These are phyloP conservation scores for Cephus spinipes DNA, from an alignment of 2,888 invertebrate species.

Conservation along the genomic window DNA sequence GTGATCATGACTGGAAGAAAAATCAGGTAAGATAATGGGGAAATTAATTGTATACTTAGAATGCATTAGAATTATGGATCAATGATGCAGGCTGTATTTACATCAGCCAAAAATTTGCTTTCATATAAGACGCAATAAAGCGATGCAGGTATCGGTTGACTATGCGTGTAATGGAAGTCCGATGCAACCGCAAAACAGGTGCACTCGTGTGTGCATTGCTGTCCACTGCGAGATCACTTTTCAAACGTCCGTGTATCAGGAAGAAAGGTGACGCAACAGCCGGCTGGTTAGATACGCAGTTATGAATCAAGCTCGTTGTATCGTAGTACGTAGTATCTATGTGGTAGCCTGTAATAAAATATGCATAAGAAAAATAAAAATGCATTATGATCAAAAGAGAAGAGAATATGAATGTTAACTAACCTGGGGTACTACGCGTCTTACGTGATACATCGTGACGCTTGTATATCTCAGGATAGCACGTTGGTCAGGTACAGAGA, in stretches of 20 bases:
- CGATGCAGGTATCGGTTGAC: slow-evolving; percentile 15
- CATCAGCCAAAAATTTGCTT: neutral
- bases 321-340: neutral
- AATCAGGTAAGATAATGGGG: neutral
- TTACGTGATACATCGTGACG: neutral
- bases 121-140: slow-evolving; percentile 15
- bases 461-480: neutral
- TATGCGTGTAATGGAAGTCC: neutral
- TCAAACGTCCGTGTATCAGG: slow-evolving; percentile 3
- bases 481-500: neutral
- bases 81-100: neutral
- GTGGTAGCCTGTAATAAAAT: neutral
- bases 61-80: neutral
- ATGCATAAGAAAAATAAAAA: neutral
- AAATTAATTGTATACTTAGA: neutral
- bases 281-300: neutral
- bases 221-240: slow-evolving; percentile 17
- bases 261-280: neutral
- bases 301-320: neutral
- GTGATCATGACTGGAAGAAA: neutral
- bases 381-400: neutral
- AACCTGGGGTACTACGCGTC: neutral
- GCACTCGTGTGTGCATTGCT: slow-evolving; percentile 23
- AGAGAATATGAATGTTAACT: neutral
- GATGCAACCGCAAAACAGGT: slow-evolving; percentile 21